Conservation (phyloP, 2,888 invertebrate species). For the Harmothoe impar region DNA sequence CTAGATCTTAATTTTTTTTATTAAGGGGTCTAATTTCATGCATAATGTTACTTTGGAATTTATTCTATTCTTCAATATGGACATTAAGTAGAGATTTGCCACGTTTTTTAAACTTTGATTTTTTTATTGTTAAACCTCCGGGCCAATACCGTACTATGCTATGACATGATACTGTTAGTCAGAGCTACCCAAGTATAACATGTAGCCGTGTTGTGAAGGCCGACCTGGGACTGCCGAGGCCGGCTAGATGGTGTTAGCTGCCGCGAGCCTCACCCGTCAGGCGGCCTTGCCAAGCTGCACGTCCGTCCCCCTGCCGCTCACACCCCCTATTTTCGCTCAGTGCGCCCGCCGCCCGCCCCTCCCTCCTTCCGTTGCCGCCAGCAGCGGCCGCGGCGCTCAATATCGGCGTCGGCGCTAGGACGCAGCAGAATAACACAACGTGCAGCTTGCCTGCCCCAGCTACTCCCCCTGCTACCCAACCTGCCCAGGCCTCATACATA, state of each 20-base stretch:
- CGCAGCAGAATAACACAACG: background rate
- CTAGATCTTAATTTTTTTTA: too few relatives aligned
- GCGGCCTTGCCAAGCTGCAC: constrained; percentile 12
- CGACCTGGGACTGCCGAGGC: background rate
- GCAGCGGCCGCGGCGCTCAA: constrained; percentile 29
- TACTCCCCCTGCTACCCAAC: too few relatives aligned
- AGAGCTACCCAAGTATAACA: too few relatives aligned
- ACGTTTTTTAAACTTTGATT: too few relatives aligned
- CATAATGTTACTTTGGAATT: too few relatives aligned
- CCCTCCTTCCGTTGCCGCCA: background rate
- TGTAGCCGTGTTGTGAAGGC: background rate
- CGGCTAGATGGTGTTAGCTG: background rate
- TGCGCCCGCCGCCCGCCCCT: constrained; percentile 39
- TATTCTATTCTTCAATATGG: too few relatives aligned
- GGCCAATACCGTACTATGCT: too few relatives aligned
- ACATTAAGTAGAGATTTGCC: too few relatives aligned
- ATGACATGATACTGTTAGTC: too few relatives aligned
- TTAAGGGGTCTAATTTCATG: too few relatives aligned
- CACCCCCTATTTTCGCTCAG: constrained; percentile 23
- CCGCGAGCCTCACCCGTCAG: background rate
- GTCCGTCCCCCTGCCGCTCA: background rate
- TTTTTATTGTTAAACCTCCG: too few relatives aligned
- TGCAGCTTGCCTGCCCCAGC: background rate
- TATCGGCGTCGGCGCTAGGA: background rate
- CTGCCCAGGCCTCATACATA: constrained; percentile 25